Percentiles rank a stretch among this genome's conserved stretches.
Conservation (phyloP, 2,113 vertebrate genomes). For the Mellivora capensis region DNA sequence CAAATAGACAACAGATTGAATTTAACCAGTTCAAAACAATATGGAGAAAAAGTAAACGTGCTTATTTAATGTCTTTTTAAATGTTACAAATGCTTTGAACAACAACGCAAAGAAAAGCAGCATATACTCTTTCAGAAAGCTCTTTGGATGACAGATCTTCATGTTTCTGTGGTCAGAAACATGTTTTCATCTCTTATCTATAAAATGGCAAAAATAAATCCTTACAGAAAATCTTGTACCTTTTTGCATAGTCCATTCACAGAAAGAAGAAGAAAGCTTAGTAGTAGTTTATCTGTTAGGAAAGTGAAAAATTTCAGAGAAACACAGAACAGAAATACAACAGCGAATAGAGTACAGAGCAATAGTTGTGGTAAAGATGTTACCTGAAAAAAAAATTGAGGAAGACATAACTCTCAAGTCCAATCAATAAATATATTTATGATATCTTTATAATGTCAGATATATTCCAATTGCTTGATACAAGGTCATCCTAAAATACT, state of each 20-base stretch:
- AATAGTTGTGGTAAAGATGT: neutral
- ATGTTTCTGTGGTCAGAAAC: neutral
- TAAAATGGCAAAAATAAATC: neutral
- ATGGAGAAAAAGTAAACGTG: neutral
- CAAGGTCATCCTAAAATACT: neutral
- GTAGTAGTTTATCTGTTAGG: neutral
- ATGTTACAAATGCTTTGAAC: neutral
- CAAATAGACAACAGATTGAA: neutral
- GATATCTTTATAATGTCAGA: neutral
- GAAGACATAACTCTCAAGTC: neutral
- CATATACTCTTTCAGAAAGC: neutral
- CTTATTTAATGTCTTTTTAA: neutral
- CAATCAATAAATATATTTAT: slow-evolving; percentile 6
- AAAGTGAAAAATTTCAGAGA: neutral
- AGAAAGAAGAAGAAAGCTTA: neutral
- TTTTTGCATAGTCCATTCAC: neutral
- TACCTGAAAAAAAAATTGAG: neutral
- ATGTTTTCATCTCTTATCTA: neutral
- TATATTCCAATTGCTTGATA: neutral
- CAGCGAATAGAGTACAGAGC: neutral
- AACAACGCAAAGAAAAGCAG: neutral
- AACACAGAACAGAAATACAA: neutral
- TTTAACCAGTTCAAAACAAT: neutral
- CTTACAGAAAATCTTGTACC: neutral
- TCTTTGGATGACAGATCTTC: neutral